Evolutionary conservation across 2,797 vertebrate species (phyloP).

Genomic region (Dromococcyx pavoninus): DNA sequence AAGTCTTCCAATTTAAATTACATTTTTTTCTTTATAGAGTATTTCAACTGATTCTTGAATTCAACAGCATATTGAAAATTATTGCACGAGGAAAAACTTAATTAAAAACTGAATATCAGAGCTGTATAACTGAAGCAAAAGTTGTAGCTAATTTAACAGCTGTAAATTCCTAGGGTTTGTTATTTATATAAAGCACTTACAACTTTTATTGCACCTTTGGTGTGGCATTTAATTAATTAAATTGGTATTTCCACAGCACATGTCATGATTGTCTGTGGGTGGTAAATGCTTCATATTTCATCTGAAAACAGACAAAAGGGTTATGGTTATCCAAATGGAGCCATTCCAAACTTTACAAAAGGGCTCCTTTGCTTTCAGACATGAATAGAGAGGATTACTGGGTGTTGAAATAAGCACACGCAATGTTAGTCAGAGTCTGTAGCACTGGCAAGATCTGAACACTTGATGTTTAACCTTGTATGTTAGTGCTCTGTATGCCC

Average conservation of each 20-base stretch:
- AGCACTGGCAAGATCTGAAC: neutral
- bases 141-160: slow-evolving; percentile 49
- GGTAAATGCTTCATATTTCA: neutral
- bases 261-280: neutral
- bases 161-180: slow-evolving; percentile 17
- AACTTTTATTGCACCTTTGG: slow-evolving; percentile 27
- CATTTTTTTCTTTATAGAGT: neutral
- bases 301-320: neutral
- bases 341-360: neutral
- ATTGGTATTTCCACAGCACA: slow-evolving; percentile 37
- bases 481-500: neutral
- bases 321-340: neutral
- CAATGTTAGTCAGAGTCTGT: neutral
- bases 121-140: slow-evolving; percentile 38
- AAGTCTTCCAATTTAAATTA: neutral
- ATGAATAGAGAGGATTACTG: neutral
- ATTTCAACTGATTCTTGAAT: neutral
- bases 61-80: slow-evolving; percentile 23
- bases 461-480: neutral
- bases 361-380: neutral
- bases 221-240: slow-evolving; percentile 44
- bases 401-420: neutral
- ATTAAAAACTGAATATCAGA: slow-evolving; percentile 30
- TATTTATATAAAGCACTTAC: slow-evolving; percentile 29
- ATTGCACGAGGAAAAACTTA: slow-evolving; percentile 20